These are phyloP conservation scores for Laspeyria flexula DNA, from an alignment of 2,888 invertebrate genomes.

Conservation along the genomic window DNA sequence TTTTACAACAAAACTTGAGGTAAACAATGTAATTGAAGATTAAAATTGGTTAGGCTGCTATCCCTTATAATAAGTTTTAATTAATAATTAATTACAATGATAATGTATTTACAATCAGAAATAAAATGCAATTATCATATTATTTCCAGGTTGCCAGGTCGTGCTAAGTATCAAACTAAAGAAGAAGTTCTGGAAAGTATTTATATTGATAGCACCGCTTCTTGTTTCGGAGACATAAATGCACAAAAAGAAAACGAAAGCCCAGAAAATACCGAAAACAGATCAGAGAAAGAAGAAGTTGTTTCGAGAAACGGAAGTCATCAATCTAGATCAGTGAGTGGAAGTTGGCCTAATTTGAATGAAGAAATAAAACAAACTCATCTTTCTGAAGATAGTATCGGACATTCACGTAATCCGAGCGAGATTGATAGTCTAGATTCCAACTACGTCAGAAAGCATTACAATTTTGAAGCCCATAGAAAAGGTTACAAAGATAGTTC, in stretches of 20 bases:
- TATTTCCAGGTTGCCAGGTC: conserved; percentile 77
- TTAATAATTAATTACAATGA: too few species aligned
- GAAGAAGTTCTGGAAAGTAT: conserved; percentile 83
- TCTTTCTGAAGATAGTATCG: conserved; percentile 80
- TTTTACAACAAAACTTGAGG: too few species aligned
- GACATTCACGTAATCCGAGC: conserved; percentile 81
- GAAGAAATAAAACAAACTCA: conserved; percentile 76
- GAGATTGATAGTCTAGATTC: conserved; percentile 87
- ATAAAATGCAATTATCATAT: background rate
- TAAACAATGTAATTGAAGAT: too few species aligned
- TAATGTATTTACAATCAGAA: background rate
- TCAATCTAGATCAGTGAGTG: conserved; percentile 73
- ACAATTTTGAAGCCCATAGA: conserved; percentile 80
- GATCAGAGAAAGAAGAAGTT: conserved; percentile 70
- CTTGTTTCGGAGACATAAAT: conserved; percentile 82
- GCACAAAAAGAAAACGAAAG: conserved; percentile 70
- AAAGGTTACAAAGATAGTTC: conserved; percentile 80
- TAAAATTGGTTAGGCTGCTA: too few species aligned
- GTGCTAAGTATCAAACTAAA: conserved; percentile 82
- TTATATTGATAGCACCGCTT: conserved; percentile 82
- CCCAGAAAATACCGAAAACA: conserved; percentile 58
- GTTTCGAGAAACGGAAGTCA: conserved; percentile 70
- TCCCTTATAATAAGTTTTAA: too few species aligned
- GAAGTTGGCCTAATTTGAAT: conserved; percentile 81
- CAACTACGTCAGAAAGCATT: conserved; percentile 85